Conservation (phyloP, 2,888 invertebrate genomes). For the Drosophila prostipennis region DNA sequence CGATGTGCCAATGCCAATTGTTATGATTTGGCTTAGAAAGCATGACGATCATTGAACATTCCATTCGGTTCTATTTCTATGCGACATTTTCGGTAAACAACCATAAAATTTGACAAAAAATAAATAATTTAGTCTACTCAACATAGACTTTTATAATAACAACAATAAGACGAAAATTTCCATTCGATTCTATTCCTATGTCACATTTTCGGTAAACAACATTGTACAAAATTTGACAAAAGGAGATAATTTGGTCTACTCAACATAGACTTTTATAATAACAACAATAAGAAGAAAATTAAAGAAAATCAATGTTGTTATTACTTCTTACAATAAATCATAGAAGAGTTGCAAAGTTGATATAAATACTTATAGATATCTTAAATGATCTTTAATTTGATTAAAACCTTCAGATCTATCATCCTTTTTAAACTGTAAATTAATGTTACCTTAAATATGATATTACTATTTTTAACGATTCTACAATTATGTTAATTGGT, state of each 20-base stretch:
- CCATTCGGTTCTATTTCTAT: slow-evolving; percentile 10
- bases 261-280: background rate
- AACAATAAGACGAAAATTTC: no score
- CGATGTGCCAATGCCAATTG: slow-evolving; percentile 41
- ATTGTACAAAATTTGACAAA: no score
- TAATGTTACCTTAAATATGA: no score
- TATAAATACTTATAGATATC: no score
- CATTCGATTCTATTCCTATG: slow-evolving; percentile 8
- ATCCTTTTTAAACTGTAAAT: no score
- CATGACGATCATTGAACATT: slow-evolving; percentile 39
- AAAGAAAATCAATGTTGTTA: background rate
- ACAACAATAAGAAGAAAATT: background rate
- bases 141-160: no score
- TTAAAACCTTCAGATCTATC: no score
- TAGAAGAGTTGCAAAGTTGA: background rate
- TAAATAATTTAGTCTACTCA: background rate
- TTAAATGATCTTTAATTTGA: no score
- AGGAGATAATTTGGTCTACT: background rate
- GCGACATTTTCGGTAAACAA: background rate
- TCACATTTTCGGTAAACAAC: background rate
- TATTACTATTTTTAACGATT: no score
- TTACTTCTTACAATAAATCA: background rate
- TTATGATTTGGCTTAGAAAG: slow-evolving; percentile 44
- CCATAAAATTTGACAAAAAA: no score
- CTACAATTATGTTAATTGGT: no score